Evolutionary conservation across 2,888 invertebrate species (phyloP).

Genomic region (Dexiosoma caninum): DNA sequence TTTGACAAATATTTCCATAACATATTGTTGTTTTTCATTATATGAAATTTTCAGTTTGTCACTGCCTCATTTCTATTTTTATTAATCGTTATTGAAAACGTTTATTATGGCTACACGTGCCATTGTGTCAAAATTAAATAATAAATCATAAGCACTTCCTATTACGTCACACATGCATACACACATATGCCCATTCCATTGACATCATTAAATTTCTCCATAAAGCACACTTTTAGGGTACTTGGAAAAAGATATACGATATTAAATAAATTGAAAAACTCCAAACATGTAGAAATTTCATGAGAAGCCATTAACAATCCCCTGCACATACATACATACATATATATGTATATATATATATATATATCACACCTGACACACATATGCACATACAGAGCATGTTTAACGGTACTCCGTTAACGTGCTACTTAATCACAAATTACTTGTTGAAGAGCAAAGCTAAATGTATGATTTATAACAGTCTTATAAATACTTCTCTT

Average conservation of each 20-base stretch:
- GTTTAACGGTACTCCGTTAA: background rate
- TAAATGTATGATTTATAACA: background rate
- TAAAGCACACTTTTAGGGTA: constrained; percentile 5
- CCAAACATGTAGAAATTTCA: background rate
- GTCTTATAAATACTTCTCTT: background rate
- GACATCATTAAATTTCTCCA: background rate
- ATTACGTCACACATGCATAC: background rate
- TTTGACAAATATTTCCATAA: no score
- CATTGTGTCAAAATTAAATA: background rate
- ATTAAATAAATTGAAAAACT: background rate
- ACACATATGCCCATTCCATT: background rate
- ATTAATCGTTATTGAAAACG: no score
- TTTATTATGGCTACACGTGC: no score
- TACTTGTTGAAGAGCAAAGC: background rate
- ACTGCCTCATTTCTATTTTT: no score
- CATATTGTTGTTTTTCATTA: no score
- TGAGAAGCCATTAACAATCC: background rate
- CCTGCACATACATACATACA: no score
- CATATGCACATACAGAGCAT: background rate
- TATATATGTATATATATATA: no score
- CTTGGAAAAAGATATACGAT: background rate
- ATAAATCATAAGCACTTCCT: background rate
- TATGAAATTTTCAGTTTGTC: no score
- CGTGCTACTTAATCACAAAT: background rate
- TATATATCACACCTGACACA: background rate